Conservation (phyloP, 2,888 invertebrate species). For the Liposcelis brunnea region DNA sequence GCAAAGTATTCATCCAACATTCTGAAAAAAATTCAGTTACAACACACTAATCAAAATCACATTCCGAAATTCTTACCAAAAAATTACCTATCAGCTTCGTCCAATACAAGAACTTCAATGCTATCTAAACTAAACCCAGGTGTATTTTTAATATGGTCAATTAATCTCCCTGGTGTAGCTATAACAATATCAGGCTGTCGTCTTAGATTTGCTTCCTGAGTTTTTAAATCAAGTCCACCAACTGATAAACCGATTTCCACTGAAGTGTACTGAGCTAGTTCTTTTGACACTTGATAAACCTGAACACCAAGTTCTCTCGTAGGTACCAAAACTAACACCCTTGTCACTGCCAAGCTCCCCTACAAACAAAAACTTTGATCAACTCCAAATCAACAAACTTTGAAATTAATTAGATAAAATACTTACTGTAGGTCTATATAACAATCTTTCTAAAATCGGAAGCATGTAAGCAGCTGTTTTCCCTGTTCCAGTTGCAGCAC, state of each 20-base stretch:
- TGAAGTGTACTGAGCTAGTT: slow-evolving; percentile 71
- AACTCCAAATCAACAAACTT: background rate
- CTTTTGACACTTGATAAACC: slow-evolving; percentile 86
- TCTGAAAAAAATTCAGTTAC: slow-evolving; percentile 27
- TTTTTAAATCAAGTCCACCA: slow-evolving; percentile 74
- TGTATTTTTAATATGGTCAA: slow-evolving; percentile 92
- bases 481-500: slow-evolving; percentile 95
- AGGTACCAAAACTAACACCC: slow-evolving; percentile 87
- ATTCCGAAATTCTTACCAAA: too few relatives aligned
- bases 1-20: slow-evolving; percentile 98
- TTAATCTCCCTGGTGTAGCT: slow-evolving; percentile 93
- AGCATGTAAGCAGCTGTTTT: slow-evolving; percentile 99
- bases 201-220: slow-evolving; percentile 57
- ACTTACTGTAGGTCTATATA: slow-evolving; percentile 51
- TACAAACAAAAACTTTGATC: background rate
- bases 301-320: slow-evolving; percentile 96
- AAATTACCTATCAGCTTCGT: slow-evolving; percentile 42
- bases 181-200: slow-evolving; percentile 92
- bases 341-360: slow-evolving; percentile 35
- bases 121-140: slow-evolving; percentile 78
- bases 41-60: too few relatives aligned
- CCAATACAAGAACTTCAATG: slow-evolving; percentile 66
- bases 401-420: background rate
- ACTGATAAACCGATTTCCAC: slow-evolving; percentile 71
- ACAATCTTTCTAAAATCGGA: slow-evolving; percentile 82